Evolutionary conservation across 2,888 invertebrate species (phyloP), one percentile per base, ranked within the genome.

Genomic region (Chalcis sispes): DNA sequence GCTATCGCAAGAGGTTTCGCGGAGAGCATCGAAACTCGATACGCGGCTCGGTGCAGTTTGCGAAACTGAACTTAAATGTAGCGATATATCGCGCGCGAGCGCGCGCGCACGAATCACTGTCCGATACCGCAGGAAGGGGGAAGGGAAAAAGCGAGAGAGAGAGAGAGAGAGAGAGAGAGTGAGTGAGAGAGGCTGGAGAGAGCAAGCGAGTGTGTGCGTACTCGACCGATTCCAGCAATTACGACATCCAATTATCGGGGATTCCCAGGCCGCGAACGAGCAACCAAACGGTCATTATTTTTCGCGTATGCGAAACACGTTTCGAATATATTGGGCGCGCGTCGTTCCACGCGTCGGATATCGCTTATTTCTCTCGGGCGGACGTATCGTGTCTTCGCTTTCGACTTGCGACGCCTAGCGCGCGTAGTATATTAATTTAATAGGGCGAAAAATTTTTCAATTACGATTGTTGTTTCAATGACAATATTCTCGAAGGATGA

Each of bases 231-330:
- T 77, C 58, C 65, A 64, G 66, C 74, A 77, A 77, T 74, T 67
- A 77, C 71, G 65, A 67, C 71, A 71, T 75, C 75, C 74, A 75
- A 77, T 77, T 77, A 75, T 77, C 77, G 74, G 71, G 74, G 66
- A 77, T 75, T 72, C 65, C 62, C 58, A 32, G 32, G 69, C 70
- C 70, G 54, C 65, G 65, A 70, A 70, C 66, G 71, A 71, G 32
- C 69, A 13, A 77, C 74, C 79, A 77, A 58, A 75, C 77, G 81
- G 80, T 82, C 83, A 82, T 85, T 84, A 82, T 82, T 83, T 81
- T 83, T 75, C 75, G 75, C 79, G 77, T 77, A 80, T 79, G 79
- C 78, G 80, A 79, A 81, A 82, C 82, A 81, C 83, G 82, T 81
- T 82, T 81, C 83, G 80, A 80, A 81, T 85, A 82, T 82, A 80